Percentiles rank a stretch among this genome's conserved stretches.
phyloP scores from a whole-genome alignment of 1,140 invertebrate species.

The Eurosta solidaginis region DNA sequence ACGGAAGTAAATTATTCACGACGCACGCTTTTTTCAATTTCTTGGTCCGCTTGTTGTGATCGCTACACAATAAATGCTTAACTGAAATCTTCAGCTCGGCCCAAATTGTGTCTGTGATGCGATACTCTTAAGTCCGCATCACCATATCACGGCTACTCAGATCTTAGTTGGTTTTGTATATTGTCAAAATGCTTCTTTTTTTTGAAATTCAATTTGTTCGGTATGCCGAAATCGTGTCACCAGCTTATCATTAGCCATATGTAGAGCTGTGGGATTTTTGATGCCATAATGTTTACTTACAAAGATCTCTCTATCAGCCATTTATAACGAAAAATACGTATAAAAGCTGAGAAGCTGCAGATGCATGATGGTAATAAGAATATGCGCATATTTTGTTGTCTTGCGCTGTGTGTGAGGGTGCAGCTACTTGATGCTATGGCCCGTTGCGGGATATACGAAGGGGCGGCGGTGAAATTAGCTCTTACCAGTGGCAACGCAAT shows the following conservation, averaged over 20 bases:
- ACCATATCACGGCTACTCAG: not conserved
- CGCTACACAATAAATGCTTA: not conserved
- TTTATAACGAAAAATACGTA: not conserved
- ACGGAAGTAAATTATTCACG: not conserved
- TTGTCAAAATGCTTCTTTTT: not conserved
- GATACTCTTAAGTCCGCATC: not conserved
- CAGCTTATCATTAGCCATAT: not conserved
- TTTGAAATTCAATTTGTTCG: not conserved
- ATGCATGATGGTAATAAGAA: not conserved
- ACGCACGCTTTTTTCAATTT: not conserved
- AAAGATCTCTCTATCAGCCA: not conserved
- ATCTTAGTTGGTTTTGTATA: not conserved
- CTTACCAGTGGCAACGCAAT: not conserved
- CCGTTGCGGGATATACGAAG: too few species aligned
- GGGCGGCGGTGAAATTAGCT: too few species aligned
- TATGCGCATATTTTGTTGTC: not conserved
- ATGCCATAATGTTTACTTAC: not conserved
- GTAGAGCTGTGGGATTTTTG: not conserved
- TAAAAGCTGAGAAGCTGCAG: not conserved
- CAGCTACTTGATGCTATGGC: too few species aligned
- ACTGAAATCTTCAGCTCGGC: not conserved
- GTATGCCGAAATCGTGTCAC: not conserved
- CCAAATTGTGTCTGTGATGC: not conserved
- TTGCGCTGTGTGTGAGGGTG: not conserved
- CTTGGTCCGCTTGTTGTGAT: constrained; percentile 2